These are phyloP conservation scores for Platerodrilus igneus DNA, from an alignment of 2,888 invertebrate genomes.

Conservation along the genomic window DNA sequence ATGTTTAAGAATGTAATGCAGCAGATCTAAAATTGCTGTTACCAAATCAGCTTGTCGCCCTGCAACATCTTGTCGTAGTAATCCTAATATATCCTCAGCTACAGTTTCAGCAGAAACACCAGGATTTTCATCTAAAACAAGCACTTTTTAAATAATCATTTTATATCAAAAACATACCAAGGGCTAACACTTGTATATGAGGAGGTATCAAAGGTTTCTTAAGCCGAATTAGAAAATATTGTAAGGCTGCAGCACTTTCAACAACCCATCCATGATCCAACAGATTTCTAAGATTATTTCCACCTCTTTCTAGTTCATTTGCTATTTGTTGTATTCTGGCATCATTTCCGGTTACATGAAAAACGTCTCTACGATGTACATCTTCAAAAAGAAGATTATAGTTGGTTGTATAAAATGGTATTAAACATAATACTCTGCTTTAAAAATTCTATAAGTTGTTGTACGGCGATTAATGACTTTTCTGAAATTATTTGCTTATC, in stretches of 20 bases:
- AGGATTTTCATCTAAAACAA: constrained; percentile 43
- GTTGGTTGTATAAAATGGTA: not conserved
- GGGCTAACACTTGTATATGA: constrained; percentile 48
- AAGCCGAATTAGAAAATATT: constrained; percentile 43
- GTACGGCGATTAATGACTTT: constrained; percentile 45
- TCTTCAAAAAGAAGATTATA: constrained; percentile 29
- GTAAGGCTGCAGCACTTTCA: constrained; percentile 48
- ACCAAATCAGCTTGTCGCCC: constrained; percentile 46
- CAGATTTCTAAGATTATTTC: constrained; percentile 29
- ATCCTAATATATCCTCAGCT: constrained; percentile 49
- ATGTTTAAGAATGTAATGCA: constrained; percentile 46
- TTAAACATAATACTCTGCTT: constrained; percentile 42
- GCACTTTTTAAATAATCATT: not conserved
- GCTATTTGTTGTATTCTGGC: constrained; percentile 30
- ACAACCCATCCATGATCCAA: constrained; percentile 40
- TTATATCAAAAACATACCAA: constrained; percentile 40
- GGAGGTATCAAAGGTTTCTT: constrained; percentile 47
- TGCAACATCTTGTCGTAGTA: constrained; percentile 47
- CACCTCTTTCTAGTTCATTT: constrained; percentile 29
- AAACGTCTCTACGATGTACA: constrained; percentile 38
- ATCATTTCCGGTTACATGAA: constrained; percentile 36
- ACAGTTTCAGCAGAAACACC: constrained; percentile 47
- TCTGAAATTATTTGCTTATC: constrained; percentile 46
- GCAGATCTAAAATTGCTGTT: constrained; percentile 44
- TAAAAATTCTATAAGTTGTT: constrained; percentile 42